Base-by-base conservation (phyloP, 1,140 invertebrate genomes). In the Drosophila serrata region DNA sequence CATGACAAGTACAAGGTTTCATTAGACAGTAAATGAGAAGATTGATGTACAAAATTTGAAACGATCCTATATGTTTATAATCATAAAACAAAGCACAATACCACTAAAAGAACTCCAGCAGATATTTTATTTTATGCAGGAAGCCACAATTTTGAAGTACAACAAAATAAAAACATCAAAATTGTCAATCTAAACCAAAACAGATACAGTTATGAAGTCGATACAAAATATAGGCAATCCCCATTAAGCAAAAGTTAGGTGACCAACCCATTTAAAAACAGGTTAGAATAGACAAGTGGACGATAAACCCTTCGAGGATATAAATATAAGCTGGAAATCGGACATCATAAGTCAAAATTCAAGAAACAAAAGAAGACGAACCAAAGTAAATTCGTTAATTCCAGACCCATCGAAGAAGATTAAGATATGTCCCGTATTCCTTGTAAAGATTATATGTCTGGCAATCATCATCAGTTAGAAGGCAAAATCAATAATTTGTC, bases 301-400 rank as follows among this genome's bases (percentile, higher is more conserved):
- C 2, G 17, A 43, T 2, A 46, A 40, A 65, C 35, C 58, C 3
- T 6, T 40, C 3, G 39, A 40, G 4, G n/a, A 40, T 0, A 11
- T 8, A 0, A 65, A 65, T 15, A 48, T 22, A 48, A 40, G 43
- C 8, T 27, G 60, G 2, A 51, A 49, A 40, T 51, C 4, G 37
- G 12, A 8, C 46, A 62, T 6, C 42, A 51, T 8, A 37, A 31
- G 11, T 55, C 31, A 6, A 42, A 40, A 49, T 51, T 62, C 3
- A 49, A 62, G 19, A 29, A 51, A 1, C 15, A 49, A 24, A 45
- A 15, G 19, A 24, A 24, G 3, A 24, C 5, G 15, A 15, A 46
- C 4, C 24, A 46, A 8, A 46, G 6, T 2, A 29, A 49, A 51
- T 51, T 17, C 24, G n/a, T 31, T 13, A 31, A 12, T 31, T 43